Evolutionary conservation across 2,888 invertebrate species (phyloP).

Genomic region (Axea sp.): DNA sequence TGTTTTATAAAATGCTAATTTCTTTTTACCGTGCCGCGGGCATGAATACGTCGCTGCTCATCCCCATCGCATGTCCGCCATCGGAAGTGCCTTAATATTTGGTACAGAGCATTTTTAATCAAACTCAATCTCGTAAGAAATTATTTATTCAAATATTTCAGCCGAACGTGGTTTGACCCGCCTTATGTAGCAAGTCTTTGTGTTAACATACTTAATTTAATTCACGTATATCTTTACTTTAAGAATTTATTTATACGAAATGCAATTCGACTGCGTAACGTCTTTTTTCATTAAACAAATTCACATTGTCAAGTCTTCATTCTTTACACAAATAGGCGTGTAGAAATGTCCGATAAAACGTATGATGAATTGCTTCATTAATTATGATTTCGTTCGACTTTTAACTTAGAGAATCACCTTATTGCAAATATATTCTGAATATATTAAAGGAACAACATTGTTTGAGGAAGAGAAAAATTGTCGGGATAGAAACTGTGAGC

Average conservation of each 20-base stretch:
- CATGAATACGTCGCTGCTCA: slow-evolving; percentile 59
- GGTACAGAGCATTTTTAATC: slow-evolving; percentile 61
- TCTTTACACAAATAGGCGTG: no score
- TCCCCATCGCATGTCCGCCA: slow-evolving; percentile 49
- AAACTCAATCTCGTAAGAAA: slow-evolving; percentile 57
- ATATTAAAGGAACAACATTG: no score
- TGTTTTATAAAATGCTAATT: slow-evolving; percentile 64
- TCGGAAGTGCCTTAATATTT: slow-evolving; percentile 57
- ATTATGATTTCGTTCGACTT: no score
- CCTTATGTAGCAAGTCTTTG: slow-evolving; percentile 13
- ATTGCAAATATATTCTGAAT: no score
- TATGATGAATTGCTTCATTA: slow-evolving; percentile 29
- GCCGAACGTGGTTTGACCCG: slow-evolving; percentile 24
- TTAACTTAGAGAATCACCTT: no score
- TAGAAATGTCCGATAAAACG: no score
- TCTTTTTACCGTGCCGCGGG: slow-evolving; percentile 54
- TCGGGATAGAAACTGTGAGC: slow-evolving; percentile 8
- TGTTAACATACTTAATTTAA: slow-evolving; percentile 39
- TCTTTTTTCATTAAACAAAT: no score
- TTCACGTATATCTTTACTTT: slow-evolving; percentile 6
- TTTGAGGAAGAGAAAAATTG: slow-evolving; percentile 9
- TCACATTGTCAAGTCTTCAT: no score
- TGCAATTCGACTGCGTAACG: no score
- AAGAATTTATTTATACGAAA: no score
- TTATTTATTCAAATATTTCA: slow-evolving; percentile 60